phyloP scores from a whole-genome alignment of 2,888 invertebrate species.

The Eupithecia pulchellata region DNA sequence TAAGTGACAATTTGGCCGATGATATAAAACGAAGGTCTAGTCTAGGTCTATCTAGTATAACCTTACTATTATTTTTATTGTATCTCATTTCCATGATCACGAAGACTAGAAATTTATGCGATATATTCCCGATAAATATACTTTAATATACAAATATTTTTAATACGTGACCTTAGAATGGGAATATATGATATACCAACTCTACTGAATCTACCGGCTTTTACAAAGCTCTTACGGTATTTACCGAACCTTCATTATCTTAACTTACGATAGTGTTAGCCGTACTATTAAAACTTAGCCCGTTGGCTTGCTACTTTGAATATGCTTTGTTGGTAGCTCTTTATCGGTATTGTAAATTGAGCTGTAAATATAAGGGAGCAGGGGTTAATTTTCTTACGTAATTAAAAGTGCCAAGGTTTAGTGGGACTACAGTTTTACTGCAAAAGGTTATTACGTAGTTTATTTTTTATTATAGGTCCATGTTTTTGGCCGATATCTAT shows the following conservation, averaged over 20 bases:
- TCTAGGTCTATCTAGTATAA: too few relatives aligned
- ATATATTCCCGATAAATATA: too few relatives aligned
- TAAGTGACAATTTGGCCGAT: too few relatives aligned
- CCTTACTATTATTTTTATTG: too few relatives aligned
- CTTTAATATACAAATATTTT: too few relatives aligned
- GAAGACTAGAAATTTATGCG: too few relatives aligned
- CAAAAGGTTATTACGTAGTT: too few relatives aligned
- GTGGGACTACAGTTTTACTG: constrained; percentile 24
- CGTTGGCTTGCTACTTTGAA: constrained; percentile 37
- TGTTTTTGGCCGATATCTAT: too few relatives aligned
- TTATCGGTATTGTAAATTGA: constrained; percentile 35
- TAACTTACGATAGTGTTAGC: constrained; percentile 35
- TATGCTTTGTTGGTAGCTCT: constrained; percentile 39
- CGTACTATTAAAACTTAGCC: constrained; percentile 36
- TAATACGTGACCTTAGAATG: not conserved
- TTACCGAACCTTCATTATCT: constrained; percentile 16
- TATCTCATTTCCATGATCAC: too few relatives aligned
- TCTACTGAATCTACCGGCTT: constrained; percentile 17
- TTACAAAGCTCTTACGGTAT: constrained; percentile 2
- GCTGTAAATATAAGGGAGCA: constrained; percentile 33
- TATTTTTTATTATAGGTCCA: too few relatives aligned
- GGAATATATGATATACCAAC: not conserved
- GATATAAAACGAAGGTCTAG: too few relatives aligned
- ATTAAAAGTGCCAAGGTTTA: constrained; percentile 31
- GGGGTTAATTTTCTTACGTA: constrained; percentile 31